phyloP scores from a whole-genome alignment of 2,113 vertebrate species.

The Sterna hirundo region DNA sequence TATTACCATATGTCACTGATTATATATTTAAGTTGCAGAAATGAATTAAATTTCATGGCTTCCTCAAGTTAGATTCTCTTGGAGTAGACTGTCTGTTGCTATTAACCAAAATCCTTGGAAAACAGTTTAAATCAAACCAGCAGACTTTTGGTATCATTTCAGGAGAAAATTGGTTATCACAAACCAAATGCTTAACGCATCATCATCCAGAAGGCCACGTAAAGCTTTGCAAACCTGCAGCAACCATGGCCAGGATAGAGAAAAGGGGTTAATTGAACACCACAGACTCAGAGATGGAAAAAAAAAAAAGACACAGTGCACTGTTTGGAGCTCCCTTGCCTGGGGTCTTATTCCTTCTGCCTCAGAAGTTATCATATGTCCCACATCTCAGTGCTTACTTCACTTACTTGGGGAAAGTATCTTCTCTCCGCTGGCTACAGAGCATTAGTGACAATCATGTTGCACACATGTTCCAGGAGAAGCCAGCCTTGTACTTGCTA shows the following conservation, averaged over 20 bases:
- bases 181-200: not conserved
- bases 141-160: constrained; percentile 13
- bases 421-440: not conserved
- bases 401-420: not conserved
- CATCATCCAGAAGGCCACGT: not conserved
- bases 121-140: constrained; percentile 48
- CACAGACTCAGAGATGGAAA: not conserved
- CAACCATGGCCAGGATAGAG: not conserved
- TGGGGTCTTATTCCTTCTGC: constrained; percentile 34
- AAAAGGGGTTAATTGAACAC: constrained; percentile 16
- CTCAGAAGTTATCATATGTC: constrained; percentile 33
- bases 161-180: constrained; percentile 44
- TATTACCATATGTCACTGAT: constrained; percentile 69
- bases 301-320: not conserved
- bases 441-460: not conserved
- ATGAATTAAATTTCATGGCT: constrained; percentile 63
- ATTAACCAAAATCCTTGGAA: constrained; percentile 27
- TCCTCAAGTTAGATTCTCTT: constrained; percentile 51
- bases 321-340: not conserved
- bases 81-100: constrained; percentile 36
- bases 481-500: not conserved
- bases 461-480: not conserved
- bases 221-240: not conserved
- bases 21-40: constrained; percentile 66
- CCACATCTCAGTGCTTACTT: not conserved